Evolutionary conservation across 2,888 invertebrate species (phyloP).

Genomic region (Dasysyrphus tricinctus): DNA sequence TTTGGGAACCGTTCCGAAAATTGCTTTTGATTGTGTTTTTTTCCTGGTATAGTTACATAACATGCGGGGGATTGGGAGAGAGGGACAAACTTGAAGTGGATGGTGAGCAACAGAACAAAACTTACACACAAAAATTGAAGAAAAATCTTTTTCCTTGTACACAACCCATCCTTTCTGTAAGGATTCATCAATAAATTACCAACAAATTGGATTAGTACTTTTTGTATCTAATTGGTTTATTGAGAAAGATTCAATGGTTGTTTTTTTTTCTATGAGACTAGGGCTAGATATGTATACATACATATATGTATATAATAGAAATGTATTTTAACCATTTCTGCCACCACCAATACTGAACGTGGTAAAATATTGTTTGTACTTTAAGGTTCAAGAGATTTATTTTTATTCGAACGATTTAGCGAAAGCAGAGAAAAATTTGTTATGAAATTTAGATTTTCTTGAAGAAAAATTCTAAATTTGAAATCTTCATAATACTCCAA

Average conservation of each 20-base stretch:
- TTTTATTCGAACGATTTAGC: not conserved
- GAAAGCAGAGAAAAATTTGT: too few relatives aligned
- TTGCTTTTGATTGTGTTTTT: slow-evolving; percentile 68
- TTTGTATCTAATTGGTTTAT: slow-evolving; percentile 66
- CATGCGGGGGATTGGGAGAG: not conserved
- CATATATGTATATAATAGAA: too few relatives aligned
- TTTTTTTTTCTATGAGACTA: not conserved
- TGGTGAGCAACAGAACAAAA: not conserved
- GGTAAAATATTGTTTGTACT: not conserved
- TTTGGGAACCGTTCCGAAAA: slow-evolving; percentile 50
- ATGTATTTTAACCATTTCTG: not conserved
- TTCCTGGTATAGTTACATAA: slow-evolving; percentile 42
- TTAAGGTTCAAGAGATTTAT: not conserved
- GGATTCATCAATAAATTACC: slow-evolving; percentile 69
- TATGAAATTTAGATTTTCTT: too few relatives aligned
- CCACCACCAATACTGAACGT: not conserved
- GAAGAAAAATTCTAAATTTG: too few relatives aligned
- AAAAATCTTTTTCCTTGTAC: slow-evolving; percentile 6
- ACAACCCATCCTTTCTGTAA: slow-evolving; percentile 16
- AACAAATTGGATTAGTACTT: slow-evolving; percentile 70
- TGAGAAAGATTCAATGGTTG: slow-evolving; percentile 34
- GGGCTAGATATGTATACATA: not conserved
- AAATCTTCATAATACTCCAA: too few relatives aligned
- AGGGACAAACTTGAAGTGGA: slow-evolving; percentile 3
- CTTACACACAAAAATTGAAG: slow-evolving; percentile 1